These are phyloP conservation scores for Brachypterus glaber DNA, from an alignment of 2,888 invertebrate species.

Conservation along the genomic window DNA sequence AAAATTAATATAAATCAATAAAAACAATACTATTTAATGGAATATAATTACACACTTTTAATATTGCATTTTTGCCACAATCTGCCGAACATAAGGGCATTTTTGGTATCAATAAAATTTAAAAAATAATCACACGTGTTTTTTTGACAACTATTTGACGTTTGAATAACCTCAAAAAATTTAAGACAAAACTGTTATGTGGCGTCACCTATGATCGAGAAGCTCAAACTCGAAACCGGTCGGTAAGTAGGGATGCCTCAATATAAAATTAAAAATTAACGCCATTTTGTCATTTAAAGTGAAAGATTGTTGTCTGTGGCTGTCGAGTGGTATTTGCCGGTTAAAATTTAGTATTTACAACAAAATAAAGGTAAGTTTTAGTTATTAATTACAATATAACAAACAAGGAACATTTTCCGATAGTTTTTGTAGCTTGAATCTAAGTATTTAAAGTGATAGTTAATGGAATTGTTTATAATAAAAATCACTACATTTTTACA, in stretches of 20 bases:
- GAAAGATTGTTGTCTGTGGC: conserved; percentile 15
- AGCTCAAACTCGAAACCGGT: no score
- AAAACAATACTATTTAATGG: neutral
- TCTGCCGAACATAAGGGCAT: conserved; percentile 65
- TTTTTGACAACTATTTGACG: conserved; percentile 1
- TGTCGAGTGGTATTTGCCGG: conserved; percentile 13
- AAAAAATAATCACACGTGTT: conserved; percentile 2
- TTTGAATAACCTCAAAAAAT: neutral
- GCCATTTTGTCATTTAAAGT: conserved; percentile 17
- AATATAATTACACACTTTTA: conserved; percentile 51
- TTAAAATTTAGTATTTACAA: conserved; percentile 10
- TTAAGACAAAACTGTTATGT: no score
- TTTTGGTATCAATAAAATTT: no score
- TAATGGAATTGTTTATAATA: no score
- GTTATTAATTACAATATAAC: conserved; percentile 1
- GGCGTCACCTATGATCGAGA: no score
- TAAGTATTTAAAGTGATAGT: no score
- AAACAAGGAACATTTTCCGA: neutral
- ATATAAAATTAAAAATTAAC: no score
- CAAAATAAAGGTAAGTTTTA: conserved; percentile 10
- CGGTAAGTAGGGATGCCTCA: no score
- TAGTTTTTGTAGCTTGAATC: no score
- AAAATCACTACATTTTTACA: no score
- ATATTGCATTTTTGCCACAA: conserved; percentile 65
- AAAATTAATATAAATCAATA: conserved; percentile 30